Base-by-base conservation (phyloP, 2,888 invertebrate species). In the Sepiola atlantica region DNA sequence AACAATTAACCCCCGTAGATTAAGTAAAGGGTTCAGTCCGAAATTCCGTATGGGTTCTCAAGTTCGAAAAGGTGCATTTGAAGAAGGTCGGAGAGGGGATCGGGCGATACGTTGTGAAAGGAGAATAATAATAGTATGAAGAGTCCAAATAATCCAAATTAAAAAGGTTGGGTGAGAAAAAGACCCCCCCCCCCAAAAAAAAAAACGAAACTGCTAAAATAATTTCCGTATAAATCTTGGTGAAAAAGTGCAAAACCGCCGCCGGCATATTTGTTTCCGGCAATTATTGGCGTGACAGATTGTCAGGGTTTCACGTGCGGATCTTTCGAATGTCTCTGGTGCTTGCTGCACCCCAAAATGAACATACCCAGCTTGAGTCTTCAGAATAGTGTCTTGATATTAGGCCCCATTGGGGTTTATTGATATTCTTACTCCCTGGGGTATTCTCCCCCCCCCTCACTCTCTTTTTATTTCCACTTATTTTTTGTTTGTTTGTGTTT, bases 331-430 rank as follows among this genome's bases (percentile, higher is more conserved):
- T n/a, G n/a, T 77, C 16, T n/a, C 3, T 32, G n/a, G n/a, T 18
- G 77, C 77, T 77, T 77, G n/a, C 77, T 45, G 45, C 45, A 45
- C 77, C 77, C n/a, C n/a, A 77, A 77, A 77, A 77, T 77, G 77
- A n/a, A 77, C 77, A 77, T 77, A n/a, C 77, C n/a, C 77, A 77
- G 77, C 77, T 77, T 77, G 77, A 77, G 77, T 77, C 32, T 77
- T n/a, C 77, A n/a, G 16, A 77, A 77, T 77, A 16, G 77, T 77
- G n/a, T 16, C 77, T n/a, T 77, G n/a, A 77, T 77, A 1, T 21
- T 14, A 32, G n/a, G 18, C n/a, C 77, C 10, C n/a, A 45, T 45
- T 45, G 45, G 45, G n/a, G 14, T 10, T 77, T 77, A 77, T n/a
- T 77, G 77, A 77, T 77, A 18, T n/a, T 14, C 77, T 45, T 8